phyloP scores from a whole-genome alignment of 2,797 vertebrate genomes.

The Aratinga solstitialis region DNA sequence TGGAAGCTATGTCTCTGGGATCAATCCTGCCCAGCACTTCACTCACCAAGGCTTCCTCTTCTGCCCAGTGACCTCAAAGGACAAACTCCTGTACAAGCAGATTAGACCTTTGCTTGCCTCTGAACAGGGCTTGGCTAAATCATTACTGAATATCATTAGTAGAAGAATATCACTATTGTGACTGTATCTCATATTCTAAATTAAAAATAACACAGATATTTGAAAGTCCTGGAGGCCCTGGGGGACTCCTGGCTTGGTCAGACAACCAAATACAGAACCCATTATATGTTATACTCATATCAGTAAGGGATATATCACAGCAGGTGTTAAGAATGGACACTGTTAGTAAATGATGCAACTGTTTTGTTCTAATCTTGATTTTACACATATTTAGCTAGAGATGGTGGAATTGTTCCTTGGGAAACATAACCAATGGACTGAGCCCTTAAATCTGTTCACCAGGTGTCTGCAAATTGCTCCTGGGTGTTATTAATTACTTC shows the following conservation, averaged over 20 bases:
- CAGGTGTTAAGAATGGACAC: neutral
- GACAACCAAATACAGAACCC: neutral
- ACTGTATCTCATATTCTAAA: neutral
- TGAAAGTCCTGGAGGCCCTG: neutral
- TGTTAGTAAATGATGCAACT: neutral
- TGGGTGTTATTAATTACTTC: neutral
- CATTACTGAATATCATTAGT: neutral
- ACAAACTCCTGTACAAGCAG: neutral
- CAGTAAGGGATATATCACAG: neutral
- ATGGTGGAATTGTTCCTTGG: neutral
- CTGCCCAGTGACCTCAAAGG: neutral
- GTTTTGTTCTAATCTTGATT: neutral
- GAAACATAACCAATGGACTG: neutral
- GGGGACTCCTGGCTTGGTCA: neutral
- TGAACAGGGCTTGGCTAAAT: neutral
- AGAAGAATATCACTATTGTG: neutral
- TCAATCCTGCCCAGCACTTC: neutral
- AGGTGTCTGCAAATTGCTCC: constrained; percentile 11
- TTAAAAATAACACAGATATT: neutral
- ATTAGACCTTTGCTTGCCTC: neutral
- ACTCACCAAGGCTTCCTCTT: neutral
- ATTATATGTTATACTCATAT: neutral
- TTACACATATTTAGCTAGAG: neutral
- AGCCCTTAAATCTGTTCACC: neutral
- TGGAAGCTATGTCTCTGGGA: neutral